These are phyloP conservation scores for Alviniconcha strummeri DNA, from an alignment of 2,888 invertebrate genomes.

Conservation along the genomic window DNA sequence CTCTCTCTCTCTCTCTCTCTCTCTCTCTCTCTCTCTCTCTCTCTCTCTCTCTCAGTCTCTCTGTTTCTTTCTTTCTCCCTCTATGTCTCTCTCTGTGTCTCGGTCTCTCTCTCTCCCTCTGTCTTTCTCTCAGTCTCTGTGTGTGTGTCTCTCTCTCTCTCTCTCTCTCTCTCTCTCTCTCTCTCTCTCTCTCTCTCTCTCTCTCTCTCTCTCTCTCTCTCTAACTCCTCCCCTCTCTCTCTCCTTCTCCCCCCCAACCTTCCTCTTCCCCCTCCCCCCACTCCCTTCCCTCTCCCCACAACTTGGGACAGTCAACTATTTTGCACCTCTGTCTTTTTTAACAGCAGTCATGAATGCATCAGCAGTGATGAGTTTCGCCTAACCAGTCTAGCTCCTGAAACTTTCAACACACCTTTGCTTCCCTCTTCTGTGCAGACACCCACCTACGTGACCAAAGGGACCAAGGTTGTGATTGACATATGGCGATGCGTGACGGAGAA, in stretches of 20 bases:
- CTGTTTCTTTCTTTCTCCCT: neutral
- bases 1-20: neutral
- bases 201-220: neutral
- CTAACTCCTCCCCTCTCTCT: neutral
- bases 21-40: neutral
- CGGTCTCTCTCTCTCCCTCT: neutral
- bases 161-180: too few species aligned
- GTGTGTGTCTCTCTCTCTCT: too few species aligned
- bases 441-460: slow-evolving; percentile 82
- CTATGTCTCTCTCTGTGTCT: too few species aligned
- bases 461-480: slow-evolving; percentile 85
- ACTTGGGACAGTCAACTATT: too few species aligned
- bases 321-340: too few species aligned
- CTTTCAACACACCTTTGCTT: too few species aligned
- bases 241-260: neutral
- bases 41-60: neutral
- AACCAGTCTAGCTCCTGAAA: too few species aligned
- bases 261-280: neutral
- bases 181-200: neutral
- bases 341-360: too few species aligned
- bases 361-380: too few species aligned
- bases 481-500: slow-evolving; percentile 88
- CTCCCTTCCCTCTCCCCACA: too few species aligned
- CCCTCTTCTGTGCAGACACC: slow-evolving; percentile 78
- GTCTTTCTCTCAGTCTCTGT: neutral